phyloP scores from a whole-genome alignment of 1,140 invertebrate species.

The Pomacea maculata region DNA sequence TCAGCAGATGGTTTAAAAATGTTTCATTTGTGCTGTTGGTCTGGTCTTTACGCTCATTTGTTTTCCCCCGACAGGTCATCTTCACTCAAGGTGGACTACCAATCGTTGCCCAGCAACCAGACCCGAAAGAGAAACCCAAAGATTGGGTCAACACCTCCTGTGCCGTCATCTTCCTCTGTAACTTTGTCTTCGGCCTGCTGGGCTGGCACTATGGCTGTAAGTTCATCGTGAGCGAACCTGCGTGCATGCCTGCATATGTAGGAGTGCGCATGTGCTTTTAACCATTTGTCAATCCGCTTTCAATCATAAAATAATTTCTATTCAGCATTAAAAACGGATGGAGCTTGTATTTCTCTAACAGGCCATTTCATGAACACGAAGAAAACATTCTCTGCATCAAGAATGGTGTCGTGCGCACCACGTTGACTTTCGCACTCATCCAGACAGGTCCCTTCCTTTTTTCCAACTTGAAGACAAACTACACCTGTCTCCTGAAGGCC shows the following conservation, averaged over 20 bases:
- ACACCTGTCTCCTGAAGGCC: too few species aligned
- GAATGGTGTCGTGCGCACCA: too few species aligned
- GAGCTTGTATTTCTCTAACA: too few species aligned
- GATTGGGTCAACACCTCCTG: constrained; percentile 51
- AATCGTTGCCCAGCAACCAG: constrained; percentile 42
- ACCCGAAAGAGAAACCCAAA: constrained; percentile 47
- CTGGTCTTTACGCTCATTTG: too few species aligned
- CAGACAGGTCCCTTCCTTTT: too few species aligned
- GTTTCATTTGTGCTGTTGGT: not conserved
- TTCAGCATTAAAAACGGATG: too few species aligned
- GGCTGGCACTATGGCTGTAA: constrained; percentile 47
- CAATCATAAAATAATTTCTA: too few species aligned
- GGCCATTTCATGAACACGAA: too few species aligned
- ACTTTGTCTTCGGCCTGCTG: constrained; percentile 46
- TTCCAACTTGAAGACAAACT: too few species aligned
- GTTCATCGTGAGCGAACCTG: not conserved
- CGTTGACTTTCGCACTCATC: too few species aligned
- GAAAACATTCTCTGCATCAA: too few species aligned
- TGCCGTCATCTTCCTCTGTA: constrained; percentile 48
- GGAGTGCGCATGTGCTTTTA: not conserved
- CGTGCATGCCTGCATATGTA: not conserved
- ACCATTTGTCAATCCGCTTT: too few species aligned
- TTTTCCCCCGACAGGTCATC: constrained; percentile 10
- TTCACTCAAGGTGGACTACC: constrained; percentile 30
- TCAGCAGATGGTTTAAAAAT: not conserved